phyloP scores from a whole-genome alignment of 2,888 invertebrate genomes.

The Criorhina ranunculi region DNA sequence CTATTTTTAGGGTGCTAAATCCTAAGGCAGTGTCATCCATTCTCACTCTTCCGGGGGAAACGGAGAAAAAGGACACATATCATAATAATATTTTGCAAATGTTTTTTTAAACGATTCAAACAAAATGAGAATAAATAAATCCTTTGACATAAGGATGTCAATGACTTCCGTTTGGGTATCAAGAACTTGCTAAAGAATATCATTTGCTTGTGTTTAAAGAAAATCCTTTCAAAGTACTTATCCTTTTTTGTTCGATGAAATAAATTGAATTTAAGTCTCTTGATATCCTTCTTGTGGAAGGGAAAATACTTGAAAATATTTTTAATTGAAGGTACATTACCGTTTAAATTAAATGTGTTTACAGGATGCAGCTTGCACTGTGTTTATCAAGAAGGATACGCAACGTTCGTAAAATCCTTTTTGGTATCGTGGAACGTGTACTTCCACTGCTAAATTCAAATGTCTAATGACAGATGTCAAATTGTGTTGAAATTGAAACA shows the following conservation, averaged over 20 bases:
- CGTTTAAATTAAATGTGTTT: no score
- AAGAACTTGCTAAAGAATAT: not conserved
- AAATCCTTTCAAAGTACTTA: not conserved
- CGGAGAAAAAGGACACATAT: not conserved
- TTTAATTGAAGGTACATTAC: slow-evolving; percentile 4
- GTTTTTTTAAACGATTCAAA: not conserved
- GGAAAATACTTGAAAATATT: not conserved
- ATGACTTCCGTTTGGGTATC: no score
- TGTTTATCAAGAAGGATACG: no score
- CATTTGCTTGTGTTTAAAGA: not conserved
- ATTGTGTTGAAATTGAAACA: no score
- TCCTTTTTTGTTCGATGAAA: not conserved
- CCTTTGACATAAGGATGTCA: no score
- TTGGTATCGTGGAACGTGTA: no score
- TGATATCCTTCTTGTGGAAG: not conserved
- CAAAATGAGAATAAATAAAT: no score
- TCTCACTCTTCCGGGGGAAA: not conserved
- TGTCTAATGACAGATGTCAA: no score
- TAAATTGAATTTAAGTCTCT: not conserved
- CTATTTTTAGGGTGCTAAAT: not conserved
- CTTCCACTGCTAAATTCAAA: no score
- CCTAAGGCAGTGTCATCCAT: not conserved
- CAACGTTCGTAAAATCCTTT: no score
- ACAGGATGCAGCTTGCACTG: no score
- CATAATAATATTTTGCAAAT: not conserved